Evolutionary conservation across 2,888 invertebrate genomes (phyloP), one percentile per base, ranked within the genome.

Genomic region (Nematopogon swammerdamellus): DNA sequence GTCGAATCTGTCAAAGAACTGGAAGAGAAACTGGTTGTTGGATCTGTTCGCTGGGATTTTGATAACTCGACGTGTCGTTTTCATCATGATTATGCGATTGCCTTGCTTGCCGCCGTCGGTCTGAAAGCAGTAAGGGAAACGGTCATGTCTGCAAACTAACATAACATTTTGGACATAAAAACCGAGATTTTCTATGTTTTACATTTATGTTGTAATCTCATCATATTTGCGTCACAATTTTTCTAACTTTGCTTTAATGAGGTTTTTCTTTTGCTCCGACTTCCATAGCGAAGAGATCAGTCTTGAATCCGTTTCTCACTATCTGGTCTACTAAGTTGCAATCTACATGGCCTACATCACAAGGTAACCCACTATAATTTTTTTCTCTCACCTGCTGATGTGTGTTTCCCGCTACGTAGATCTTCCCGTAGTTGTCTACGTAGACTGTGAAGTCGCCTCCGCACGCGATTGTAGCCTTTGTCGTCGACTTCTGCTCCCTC

Each of bases 371-470:
- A n/a, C n/a, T n/a, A n/a, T n/a, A n/a, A n/a, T n/a, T n/a, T n/a
- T n/a, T n/a, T n/a, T n/a, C n/a, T n/a, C 19, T 57, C 65, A 85
- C 84, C 75, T 87, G 88, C 36, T 85, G 84, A 64, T 80, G 74
- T 48, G 82, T 85, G 57, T 86, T 89, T 18, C 92, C 93, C 82
- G 92, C 90, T 8, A 87, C 87, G 65, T 86, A 85, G 25, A 92
- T 72, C 56, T 83, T 83, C 19, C 89, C 89, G 48, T 76, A 79
- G 49, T 81, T 74, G 55, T 83, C 83, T 48, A 92, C 75, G 20
- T 86, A 89, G 52, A 92, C 74, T 1, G 89, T 91, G 60, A 86
- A 91, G 66, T 92, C 91, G 16, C 87, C 85, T 1, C 92, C 92
- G 60, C 91, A 90, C 19, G 83, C 83, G 42, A 88, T 80, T 61